Base-by-base conservation (phyloP, 2,888 invertebrate genomes). In the Ophonus ardosiacus region DNA sequence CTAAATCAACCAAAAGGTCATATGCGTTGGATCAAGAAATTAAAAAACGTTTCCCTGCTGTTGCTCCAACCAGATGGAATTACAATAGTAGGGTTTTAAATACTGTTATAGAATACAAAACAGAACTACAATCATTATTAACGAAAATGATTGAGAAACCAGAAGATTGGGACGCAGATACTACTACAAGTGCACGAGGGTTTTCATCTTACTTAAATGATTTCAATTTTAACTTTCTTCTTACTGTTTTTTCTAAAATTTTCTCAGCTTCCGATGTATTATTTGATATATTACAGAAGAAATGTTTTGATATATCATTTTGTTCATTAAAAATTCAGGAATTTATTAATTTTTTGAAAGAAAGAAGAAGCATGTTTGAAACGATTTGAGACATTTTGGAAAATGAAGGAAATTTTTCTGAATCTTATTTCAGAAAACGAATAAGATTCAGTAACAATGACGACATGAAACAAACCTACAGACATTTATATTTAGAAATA, bases 1-100 rank as follows among this genome's bases (percentile, higher is more conserved):
- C n/a, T 59, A 86, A 86, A 38, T 88, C 88, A 21, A 86, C 88
- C 0, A 88, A 89, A 86, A 80, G 40, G 7, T 40, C 40, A 7
- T 7, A 40, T 40, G 40, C 40, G 6, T 40, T 40, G 38, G 85
- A 87, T 71, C 74, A 31, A 8, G 43, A 59, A 17, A 40, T 87
- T 8, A 31, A 86, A 38, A 84, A 86, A 81, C 85, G 85, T 80
- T 84, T 86, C 40, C 86, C 87, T 8, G 85, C 57, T 56, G 87
- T 85, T 43, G 85, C 86, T 63, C 79, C 86, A 56, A 87, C 86
- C 6, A 40, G 86, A 65, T 88, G 88, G 87, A 86, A 86, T 8
- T 87, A 86, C 40, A 86, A 86, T 63, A 86, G 86, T 2, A 76
- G 85, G 18, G 17, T 87, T 21, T 86, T 87, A 7, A 78, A 80